Evolutionary conservation across 92 coral and sea anemone genomes (phyloP).

Genomic region (Siderastrea siderea): DNA sequence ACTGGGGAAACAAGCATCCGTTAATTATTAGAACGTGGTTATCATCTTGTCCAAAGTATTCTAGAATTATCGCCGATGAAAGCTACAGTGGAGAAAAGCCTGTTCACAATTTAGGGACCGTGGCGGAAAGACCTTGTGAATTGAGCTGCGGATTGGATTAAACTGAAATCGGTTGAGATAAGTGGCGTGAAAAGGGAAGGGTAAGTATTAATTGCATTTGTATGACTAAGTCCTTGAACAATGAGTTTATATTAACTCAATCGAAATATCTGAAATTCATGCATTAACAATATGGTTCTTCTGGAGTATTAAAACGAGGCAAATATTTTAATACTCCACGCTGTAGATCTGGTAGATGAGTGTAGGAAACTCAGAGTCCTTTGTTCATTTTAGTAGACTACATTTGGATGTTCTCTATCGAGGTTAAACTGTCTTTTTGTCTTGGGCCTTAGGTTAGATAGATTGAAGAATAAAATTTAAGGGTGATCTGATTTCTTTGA

Average conservation of each 20-base stretch:
- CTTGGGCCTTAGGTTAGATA: no score
- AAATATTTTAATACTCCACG: no score
- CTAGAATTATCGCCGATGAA: neutral
- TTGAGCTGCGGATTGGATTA: neutral
- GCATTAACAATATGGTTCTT: neutral
- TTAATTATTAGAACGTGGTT: neutral
- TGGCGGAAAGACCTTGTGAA: neutral
- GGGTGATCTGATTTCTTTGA: no score
- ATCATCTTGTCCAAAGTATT: neutral
- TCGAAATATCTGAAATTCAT: neutral
- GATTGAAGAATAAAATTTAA: no score
- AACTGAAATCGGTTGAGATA: neutral
- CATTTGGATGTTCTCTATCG: no score
- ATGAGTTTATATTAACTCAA: constrained; percentile 16
- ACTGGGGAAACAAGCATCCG: neutral
- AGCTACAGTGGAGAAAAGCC: neutral
- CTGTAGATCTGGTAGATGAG: no score
- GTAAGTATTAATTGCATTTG: neutral
- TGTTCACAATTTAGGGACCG: neutral
- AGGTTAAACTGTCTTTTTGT: no score
- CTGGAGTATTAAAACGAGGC: no score
- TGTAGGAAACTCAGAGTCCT: no score
- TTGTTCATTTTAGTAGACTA: no score
- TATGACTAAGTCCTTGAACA: constrained; percentile 4
- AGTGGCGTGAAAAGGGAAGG: neutral